Evolutionary conservation across 2,113 vertebrate genomes (phyloP).

Genomic region (Maccullochella peelii): DNA sequence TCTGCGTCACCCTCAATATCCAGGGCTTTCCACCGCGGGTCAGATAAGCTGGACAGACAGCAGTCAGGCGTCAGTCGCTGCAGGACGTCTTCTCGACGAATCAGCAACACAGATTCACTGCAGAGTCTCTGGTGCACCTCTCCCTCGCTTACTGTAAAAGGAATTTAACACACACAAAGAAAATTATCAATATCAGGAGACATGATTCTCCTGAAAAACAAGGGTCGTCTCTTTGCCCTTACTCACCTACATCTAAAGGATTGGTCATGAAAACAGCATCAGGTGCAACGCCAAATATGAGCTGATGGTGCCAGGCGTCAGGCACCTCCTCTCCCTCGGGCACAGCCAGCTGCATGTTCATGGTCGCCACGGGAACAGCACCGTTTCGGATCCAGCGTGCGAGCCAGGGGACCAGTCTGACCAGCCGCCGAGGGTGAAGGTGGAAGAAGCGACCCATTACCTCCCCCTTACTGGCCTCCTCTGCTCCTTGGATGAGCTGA

Average conservation of each 20-base stretch:
- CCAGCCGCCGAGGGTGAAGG: slow-evolving; percentile 74
- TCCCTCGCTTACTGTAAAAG: slow-evolving; percentile 64
- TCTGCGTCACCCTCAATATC: slow-evolving; percentile 78
- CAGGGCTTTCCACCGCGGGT: slow-evolving; percentile 76
- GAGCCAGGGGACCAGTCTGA: slow-evolving; percentile 81
- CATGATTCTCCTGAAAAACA: background rate
- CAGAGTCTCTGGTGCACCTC: slow-evolving; percentile 80
- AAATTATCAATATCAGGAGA: background rate
- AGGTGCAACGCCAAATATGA: slow-evolving; percentile 81
- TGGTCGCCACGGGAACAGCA: slow-evolving; percentile 83
- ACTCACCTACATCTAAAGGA: slow-evolving; percentile 84
- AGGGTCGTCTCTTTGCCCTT: rapidly evolving
- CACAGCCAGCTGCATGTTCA: slow-evolving; percentile 86
- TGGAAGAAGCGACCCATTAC: slow-evolving; percentile 81
- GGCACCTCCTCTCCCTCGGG: slow-evolving; percentile 82
- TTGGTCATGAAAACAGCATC: slow-evolving; percentile 84
- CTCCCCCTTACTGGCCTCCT: slow-evolving; percentile 73
- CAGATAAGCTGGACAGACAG: slow-evolving; percentile 55
- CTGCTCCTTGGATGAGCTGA: slow-evolving; percentile 82
- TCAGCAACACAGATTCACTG: slow-evolving; percentile 83
- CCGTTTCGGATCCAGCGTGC: slow-evolving; percentile 79
- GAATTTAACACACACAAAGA: background rate
- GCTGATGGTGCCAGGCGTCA: slow-evolving; percentile 87
- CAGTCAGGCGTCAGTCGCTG: slow-evolving; percentile 64
- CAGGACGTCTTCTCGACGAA: slow-evolving; percentile 82